Conservation (phyloP, 2,113 vertebrate genomes). For the Pelmatolapia mariae region DNA sequence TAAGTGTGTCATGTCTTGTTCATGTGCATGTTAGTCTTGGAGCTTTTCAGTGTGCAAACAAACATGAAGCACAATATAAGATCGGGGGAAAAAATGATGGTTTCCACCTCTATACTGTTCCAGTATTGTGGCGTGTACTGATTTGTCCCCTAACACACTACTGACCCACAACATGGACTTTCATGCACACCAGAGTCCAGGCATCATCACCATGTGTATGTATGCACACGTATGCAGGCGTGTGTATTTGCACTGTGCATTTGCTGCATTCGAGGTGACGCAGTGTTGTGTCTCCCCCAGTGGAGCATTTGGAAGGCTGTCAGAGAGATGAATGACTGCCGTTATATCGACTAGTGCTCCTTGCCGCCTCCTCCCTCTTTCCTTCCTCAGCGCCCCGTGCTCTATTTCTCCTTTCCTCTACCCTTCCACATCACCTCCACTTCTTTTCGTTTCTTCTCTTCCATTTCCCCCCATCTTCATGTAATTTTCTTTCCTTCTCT, state of each 20-base stretch:
- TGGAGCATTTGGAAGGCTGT: constrained; percentile 69
- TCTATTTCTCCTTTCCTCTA: constrained; percentile 26
- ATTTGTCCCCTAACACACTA: background rate
- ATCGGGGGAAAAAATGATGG: background rate
- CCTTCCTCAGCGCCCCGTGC: constrained; percentile 5
- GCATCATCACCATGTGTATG: background rate
- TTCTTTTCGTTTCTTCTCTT: constrained; percentile 18
- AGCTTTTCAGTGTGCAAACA: background rate
- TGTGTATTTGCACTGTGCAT: background rate
- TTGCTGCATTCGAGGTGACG: constrained; percentile 54
- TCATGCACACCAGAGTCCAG: background rate
- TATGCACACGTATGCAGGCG: background rate
- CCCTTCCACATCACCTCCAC: constrained; percentile 6
- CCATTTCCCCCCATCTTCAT: background rate
- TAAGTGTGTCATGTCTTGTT: background rate
- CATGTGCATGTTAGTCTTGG: background rate
- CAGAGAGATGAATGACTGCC: constrained; percentile 76
- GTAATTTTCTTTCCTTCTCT: background rate
- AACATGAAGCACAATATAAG: background rate
- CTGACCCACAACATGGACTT: constrained; percentile 30
- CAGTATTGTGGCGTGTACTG: constrained; percentile 11
- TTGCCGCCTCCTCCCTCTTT: constrained; percentile 31
- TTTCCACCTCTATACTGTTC: background rate
- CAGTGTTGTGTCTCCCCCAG: constrained; percentile 64
- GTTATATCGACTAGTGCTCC: constrained; percentile 69